Evolutionary conservation across 2,113 vertebrate genomes (phyloP).

Genomic region (Seriola rivoliana): DNA sequence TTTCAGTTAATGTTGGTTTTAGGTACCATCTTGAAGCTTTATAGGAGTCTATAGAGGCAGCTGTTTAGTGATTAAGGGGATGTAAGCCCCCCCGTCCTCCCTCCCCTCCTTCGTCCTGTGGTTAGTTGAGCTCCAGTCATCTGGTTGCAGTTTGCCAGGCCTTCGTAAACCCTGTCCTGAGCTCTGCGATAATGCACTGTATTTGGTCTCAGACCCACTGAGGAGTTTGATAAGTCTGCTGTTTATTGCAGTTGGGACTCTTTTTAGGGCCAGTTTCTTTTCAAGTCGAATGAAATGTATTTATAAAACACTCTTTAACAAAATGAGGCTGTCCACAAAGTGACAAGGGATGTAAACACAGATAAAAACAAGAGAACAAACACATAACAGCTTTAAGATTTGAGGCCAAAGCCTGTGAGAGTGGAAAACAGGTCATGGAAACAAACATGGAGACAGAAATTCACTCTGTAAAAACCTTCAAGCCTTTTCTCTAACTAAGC

Average conservation of each 20-base stretch:
- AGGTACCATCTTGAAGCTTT: conserved; percentile 36
- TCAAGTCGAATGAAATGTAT: conserved; percentile 22
- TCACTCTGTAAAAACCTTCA: background rate
- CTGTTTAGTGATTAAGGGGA: conserved; percentile 45
- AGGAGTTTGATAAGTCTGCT: conserved; percentile 19
- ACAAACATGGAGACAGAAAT: background rate
- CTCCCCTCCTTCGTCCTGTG: background rate
- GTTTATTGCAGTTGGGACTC: conserved; percentile 4
- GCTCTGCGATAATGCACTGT: background rate
- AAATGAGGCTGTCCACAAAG: background rate
- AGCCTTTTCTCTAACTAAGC: background rate
- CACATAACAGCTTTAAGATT: background rate
- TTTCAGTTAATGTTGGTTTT: conserved; percentile 57
- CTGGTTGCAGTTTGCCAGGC: conserved; percentile 40
- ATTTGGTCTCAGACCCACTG: conserved; percentile 10
- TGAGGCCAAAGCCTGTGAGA: conserved; percentile 18
- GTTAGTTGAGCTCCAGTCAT: conserved; percentile 39
- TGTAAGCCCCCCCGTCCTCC: background rate
- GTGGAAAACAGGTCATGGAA: conserved; percentile 22
- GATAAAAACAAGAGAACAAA: conserved; percentile 21
- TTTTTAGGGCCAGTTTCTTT: background rate
- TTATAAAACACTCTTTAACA: conserved; percentile 3
- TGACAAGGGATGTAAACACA: background rate
- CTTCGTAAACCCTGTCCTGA: conserved; percentile 28
- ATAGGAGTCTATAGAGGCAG: conserved; percentile 26